These are phyloP conservation scores for Malacoraja senta DNA, from an alignment of 2,797 vertebrate species.

Conservation along the genomic window DNA sequence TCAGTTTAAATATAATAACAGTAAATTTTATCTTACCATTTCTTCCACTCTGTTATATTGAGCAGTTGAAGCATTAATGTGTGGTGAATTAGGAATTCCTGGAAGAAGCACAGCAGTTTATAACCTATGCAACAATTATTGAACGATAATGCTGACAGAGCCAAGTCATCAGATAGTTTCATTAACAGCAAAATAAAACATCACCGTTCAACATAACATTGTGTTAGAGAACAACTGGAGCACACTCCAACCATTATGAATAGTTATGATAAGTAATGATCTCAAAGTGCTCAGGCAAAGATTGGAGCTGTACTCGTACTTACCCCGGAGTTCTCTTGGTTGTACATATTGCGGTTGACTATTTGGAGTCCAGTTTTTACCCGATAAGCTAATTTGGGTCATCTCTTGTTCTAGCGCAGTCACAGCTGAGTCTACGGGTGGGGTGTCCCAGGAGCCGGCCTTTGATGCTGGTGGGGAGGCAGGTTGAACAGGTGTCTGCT, in stretches of 20 bases:
- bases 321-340: conserved; percentile 79
- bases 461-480: conserved; percentile 49
- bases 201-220: not conserved
- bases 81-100: conserved; percentile 79
- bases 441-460: conserved; percentile 61
- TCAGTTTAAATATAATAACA: not conserved
- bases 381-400: conserved; percentile 69
- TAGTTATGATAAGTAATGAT: not conserved
- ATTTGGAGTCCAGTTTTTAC: conserved; percentile 78
- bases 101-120: conserved; percentile 18
- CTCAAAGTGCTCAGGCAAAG: not conserved
- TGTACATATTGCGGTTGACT: conserved; percentile 71
- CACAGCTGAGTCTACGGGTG: conserved; percentile 53
- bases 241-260: not conserved
- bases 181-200: not conserved
- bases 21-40: conserved; percentile 60
- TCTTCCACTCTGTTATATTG: conserved; percentile 85
- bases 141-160: not conserved
- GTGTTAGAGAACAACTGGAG: not conserved
- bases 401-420: conserved; percentile 77
- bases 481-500: conserved; percentile 39
- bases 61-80: conserved; percentile 69
- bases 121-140: not conserved
- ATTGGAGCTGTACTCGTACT: conserved; percentile 42
- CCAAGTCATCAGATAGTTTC: not conserved